phyloP scores from a whole-genome alignment of 2,888 invertebrate genomes.

The Choristoneura rosaceana region DNA sequence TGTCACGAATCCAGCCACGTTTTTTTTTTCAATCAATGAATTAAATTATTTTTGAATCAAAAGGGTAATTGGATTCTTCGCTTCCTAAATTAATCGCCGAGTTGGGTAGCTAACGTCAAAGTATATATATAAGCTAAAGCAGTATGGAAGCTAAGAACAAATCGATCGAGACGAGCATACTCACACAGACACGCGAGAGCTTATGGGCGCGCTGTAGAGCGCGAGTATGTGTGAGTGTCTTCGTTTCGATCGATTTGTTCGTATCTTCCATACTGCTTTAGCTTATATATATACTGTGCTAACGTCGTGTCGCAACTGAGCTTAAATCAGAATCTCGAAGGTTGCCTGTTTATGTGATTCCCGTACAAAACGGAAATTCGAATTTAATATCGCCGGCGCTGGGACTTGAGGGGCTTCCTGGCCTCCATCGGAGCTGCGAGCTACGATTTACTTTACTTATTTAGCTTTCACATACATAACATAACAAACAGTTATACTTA shows the following conservation, averaged over 20 bases:
- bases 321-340: background rate
- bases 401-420: slow-evolving; percentile 13
- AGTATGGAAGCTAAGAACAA: too few relatives aligned
- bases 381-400: slow-evolving; percentile 8
- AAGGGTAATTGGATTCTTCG: slow-evolving; percentile 17
- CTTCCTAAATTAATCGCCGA: slow-evolving; percentile 7
- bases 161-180: too few relatives aligned
- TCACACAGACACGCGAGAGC: too few relatives aligned
- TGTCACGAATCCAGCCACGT: slow-evolving; percentile 18
- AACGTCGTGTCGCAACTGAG: background rate
- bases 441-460: background rate
- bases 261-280: too few relatives aligned
- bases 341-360: slow-evolving; percentile 9
- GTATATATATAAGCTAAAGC: too few relatives aligned
- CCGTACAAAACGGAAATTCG: slow-evolving; percentile 8
- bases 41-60: slow-evolving; percentile 31
- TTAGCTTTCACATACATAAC: background rate
- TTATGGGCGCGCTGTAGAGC: too few relatives aligned
- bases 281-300: too few relatives aligned
- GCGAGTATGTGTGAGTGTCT: too few relatives aligned
- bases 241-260: too few relatives aligned
- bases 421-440: background rate
- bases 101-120: background rate
- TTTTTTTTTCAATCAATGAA: slow-evolving; percentile 37
- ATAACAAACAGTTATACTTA: background rate